Evolutionary conservation across 2,888 invertebrate species (phyloP).

Genomic region (Sturmia bella): DNA sequence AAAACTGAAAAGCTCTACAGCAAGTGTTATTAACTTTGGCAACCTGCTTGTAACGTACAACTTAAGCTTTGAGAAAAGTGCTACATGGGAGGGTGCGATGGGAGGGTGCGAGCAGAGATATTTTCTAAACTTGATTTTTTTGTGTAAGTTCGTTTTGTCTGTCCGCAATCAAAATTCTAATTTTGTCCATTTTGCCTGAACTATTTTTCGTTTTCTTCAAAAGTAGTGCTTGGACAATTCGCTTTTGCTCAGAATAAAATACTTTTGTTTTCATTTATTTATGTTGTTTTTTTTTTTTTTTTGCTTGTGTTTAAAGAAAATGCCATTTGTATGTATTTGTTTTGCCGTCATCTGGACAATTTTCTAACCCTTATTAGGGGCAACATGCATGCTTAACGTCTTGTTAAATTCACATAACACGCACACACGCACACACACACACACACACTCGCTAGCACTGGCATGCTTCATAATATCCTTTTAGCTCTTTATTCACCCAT

Average conservation of each 20-base stretch:
- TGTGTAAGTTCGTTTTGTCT: too few species aligned
- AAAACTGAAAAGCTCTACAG: too few species aligned
- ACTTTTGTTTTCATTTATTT: constrained; percentile 36
- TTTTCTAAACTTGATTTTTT: too few species aligned
- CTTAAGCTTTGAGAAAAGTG: too few species aligned
- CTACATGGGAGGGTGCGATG: too few species aligned
- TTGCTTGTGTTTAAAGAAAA: constrained; percentile 35
- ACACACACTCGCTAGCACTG: not conserved
- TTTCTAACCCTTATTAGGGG: constrained; percentile 67
- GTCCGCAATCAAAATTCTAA: too few species aligned
- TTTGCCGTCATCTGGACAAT: constrained; percentile 66
- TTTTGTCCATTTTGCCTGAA: too few species aligned
- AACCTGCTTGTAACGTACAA: too few species aligned
- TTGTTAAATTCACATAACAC: constrained; percentile 67
- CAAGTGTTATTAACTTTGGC: too few species aligned
- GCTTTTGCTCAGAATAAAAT: not conserved
- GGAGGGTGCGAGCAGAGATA: too few species aligned
- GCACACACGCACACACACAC: not conserved
- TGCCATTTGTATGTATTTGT: constrained; percentile 14
- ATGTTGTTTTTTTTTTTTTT: constrained; percentile 11
- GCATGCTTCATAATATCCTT: constrained; percentile 10
- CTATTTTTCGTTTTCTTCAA: too few species aligned
- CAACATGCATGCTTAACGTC: constrained; percentile 63
- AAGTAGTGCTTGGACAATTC: constrained; percentile 7
- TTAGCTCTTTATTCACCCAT: constrained; percentile 39